Conservation (phyloP, 2,888 invertebrate genomes). For the Frankliniella fusca region DNA sequence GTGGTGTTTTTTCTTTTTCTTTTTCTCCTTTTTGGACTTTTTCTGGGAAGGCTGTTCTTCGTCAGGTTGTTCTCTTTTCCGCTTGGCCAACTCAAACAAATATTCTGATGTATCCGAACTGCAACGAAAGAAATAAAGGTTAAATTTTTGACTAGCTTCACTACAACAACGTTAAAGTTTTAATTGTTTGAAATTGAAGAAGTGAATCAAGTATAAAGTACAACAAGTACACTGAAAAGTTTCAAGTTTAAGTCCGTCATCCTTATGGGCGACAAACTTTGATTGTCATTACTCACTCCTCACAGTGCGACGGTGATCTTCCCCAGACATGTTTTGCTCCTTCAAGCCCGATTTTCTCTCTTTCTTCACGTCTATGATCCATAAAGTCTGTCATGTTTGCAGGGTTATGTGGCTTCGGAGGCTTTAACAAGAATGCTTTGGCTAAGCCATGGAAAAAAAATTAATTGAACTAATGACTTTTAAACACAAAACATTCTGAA, state of each 20-base stretch:
- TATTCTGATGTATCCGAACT: slow-evolving; percentile 47
- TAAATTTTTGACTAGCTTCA: background rate
- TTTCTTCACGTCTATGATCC: slow-evolving; percentile 65
- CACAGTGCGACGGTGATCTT: slow-evolving; percentile 61
- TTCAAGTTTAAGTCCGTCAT: slow-evolving; percentile 29
- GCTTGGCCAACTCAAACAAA: slow-evolving; percentile 43
- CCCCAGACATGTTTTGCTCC: slow-evolving; percentile 70
- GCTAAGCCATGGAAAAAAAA: too few species aligned
- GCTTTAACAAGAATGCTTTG: too few species aligned
- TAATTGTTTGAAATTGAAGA: too few species aligned
- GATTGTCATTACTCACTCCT: slow-evolving; percentile 54
- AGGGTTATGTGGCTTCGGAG: background rate
- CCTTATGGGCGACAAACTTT: slow-evolving; percentile 27
- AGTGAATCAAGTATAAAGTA: slow-evolving; percentile 30
- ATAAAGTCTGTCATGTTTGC: slow-evolving; percentile 52
- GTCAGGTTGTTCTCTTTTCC: slow-evolving; percentile 52
- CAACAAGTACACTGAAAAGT: background rate
- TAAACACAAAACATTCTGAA: too few species aligned
- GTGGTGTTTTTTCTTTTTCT: slow-evolving; percentile 46
- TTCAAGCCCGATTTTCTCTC: slow-evolving; percentile 68
- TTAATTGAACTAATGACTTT: too few species aligned
- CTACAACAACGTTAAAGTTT: too few species aligned
- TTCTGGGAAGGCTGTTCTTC: slow-evolving; percentile 43
- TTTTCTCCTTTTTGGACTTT: slow-evolving; percentile 37
- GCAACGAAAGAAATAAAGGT: background rate